Conservation (phyloP, 2,113 vertebrate genomes). For the Butorides virescens region DNA sequence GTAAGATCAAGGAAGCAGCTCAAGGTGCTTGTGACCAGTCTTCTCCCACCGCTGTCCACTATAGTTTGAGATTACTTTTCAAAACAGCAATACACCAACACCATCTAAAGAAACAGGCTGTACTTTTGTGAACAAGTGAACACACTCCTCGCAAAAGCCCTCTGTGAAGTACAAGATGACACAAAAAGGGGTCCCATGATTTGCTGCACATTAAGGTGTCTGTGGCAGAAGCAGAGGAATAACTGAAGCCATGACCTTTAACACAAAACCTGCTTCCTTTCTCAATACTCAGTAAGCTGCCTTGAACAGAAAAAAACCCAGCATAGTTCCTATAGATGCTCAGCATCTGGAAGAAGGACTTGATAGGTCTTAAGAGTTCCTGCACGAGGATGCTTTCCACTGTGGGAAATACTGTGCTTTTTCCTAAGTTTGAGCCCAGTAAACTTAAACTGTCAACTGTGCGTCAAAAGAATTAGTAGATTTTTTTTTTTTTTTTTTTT, state of each 20-base stretch:
- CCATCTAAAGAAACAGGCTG: not conserved
- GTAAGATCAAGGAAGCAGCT: not conserved
- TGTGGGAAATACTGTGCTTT: not conserved
- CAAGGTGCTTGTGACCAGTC: not conserved
- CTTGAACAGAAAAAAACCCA: not conserved
- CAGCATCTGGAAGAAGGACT: not conserved
- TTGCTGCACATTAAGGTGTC: not conserved
- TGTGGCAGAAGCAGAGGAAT: fast-evolving
- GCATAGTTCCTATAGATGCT: not conserved
- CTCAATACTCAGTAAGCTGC: not conserved
- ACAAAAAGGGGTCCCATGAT: not conserved
- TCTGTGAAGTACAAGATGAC: not conserved
- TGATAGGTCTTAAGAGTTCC: not conserved
- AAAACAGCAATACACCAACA: not conserved
- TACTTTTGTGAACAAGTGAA: not conserved
- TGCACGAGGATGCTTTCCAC: not conserved
- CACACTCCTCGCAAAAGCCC: not conserved
- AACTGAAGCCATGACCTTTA: not conserved
- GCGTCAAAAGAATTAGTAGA: not conserved
- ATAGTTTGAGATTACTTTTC: not conserved
- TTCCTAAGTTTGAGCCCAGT: not conserved
- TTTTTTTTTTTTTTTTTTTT: not conserved
- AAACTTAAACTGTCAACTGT: not conserved
- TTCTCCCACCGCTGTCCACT: not conserved
- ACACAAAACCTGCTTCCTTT: not conserved